These are phyloP conservation scores for Drosophila pseudotalamancana DNA, from an alignment of 2,888 invertebrate species.

Conservation along the genomic window DNA sequence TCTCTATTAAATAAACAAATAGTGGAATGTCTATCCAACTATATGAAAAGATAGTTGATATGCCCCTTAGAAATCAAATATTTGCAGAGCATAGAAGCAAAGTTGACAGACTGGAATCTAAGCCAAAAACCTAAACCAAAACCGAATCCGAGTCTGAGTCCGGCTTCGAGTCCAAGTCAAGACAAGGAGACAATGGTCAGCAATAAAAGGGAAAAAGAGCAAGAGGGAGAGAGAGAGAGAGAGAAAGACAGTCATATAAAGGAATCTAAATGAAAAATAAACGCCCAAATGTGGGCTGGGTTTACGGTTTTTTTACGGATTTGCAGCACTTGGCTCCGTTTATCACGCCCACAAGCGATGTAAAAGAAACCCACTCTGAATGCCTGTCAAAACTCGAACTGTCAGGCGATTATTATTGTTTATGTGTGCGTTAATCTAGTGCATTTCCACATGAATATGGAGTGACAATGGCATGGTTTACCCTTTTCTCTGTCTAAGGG, in stretches of 20 bases:
- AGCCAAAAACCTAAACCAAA: conserved; percentile 34
- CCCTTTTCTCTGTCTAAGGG: background rate
- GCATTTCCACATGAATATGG: conserved; percentile 26
- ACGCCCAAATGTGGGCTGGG: conserved; percentile 26
- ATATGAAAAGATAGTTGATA: background rate
- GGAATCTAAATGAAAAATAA: conserved; percentile 66
- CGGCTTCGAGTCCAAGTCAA: conserved; percentile 40
- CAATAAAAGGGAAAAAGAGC: conserved; percentile 3
- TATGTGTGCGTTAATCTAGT: conserved; percentile 65
- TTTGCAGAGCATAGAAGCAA: conserved; percentile 36
- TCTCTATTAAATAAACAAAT: conserved; percentile 9
- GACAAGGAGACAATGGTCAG: conserved; percentile 61
- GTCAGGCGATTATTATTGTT: conserved; percentile 67
- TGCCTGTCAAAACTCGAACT: conserved; percentile 16
- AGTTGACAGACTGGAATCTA: conserved; percentile 36
- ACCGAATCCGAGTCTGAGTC: conserved; percentile 26
- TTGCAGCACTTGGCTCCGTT: conserved; percentile 32
- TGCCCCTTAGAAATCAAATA: background rate
- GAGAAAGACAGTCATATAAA: conserved; percentile 17
- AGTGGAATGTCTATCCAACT: background rate
- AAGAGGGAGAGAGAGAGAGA: background rate
- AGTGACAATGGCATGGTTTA: conserved; percentile 1
- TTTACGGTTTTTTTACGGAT: conserved; percentile 20
- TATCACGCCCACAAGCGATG: conserved; percentile 43
- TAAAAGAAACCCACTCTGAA: conserved; percentile 17